Conservation (phyloP, 2,888 invertebrate genomes). For the Scaptomyza caliginosa region DNA sequence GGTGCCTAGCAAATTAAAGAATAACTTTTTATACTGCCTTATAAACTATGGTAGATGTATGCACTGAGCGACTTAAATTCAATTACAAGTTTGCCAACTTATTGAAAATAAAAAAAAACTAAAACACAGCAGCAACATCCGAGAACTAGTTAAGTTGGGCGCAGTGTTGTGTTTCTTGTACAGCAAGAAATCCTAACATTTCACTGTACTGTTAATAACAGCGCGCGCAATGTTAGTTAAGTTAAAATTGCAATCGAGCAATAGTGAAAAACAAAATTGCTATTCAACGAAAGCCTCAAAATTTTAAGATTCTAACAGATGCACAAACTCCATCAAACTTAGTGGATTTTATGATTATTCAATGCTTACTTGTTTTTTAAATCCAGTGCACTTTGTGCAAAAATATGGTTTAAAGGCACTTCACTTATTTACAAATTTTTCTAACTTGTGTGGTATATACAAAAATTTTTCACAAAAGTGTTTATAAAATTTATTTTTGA, state of each 20-base stretch:
- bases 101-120: constrained; percentile 42
- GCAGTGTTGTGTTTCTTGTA: neutral
- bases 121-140: constrained; percentile 35
- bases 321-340: too few relatives aligned
- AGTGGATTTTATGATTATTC: neutral
- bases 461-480: constrained; percentile 50
- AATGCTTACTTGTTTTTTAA: constrained; percentile 35
- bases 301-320: too few relatives aligned
- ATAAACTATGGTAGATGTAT: constrained; percentile 30
- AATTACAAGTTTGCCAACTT: constrained; percentile 49
- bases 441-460: constrained; percentile 33
- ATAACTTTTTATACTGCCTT: constrained; percentile 11
- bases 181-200: constrained; percentile 18
- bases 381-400: constrained; percentile 45
- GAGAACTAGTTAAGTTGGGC: constrained; percentile 44
- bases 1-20: constrained; percentile 5
- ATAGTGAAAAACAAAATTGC: too few relatives aligned
- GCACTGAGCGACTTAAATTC: constrained; percentile 17
- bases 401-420: constrained; percentile 1
- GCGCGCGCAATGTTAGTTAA: neutral
- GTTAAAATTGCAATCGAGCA: neutral
- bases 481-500: constrained; percentile 24
- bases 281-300: neutral
- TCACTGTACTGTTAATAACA: constrained; percentile 26
- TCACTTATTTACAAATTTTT: constrained; percentile 20